Evolutionary conservation across 2,113 vertebrate species (phyloP).

Genomic region (Probosciger aterrimus): DNA sequence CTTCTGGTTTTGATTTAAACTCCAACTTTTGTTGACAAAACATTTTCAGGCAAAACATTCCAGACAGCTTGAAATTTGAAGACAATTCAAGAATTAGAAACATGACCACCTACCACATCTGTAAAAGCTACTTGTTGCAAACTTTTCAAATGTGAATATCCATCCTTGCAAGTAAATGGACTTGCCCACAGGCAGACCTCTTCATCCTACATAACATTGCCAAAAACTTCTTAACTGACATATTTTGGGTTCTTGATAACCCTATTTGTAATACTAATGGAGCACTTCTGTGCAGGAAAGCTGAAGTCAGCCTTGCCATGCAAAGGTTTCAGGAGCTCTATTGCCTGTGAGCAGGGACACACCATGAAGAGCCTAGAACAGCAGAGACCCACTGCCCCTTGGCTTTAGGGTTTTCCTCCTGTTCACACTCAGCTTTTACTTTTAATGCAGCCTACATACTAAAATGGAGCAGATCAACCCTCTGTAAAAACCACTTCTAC

Average conservation of each 20-base stretch:
- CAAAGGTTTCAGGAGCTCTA: background rate
- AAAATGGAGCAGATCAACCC: background rate
- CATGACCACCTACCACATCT: background rate
- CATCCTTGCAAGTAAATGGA: background rate
- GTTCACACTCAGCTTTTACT: background rate
- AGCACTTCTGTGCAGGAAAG: background rate
- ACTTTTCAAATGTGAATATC: background rate
- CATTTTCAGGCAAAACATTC: background rate
- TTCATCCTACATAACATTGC: background rate
- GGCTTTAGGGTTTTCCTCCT: background rate
- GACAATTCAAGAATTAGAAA: constrained; percentile 18
- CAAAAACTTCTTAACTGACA: background rate
- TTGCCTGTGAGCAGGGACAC: background rate
- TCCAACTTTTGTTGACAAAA: background rate
- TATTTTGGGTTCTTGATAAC: background rate
- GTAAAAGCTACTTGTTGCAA: background rate
- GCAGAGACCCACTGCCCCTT: background rate
- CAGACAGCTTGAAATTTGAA: constrained; percentile 27
- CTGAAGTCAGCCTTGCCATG: background rate
- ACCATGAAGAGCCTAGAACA: background rate
- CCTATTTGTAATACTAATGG: background rate
- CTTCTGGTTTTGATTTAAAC: background rate
- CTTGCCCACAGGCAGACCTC: background rate
- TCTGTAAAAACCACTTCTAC: background rate
- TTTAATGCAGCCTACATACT: background rate